A percentile compares a stretch with the other conserved stretches of the same genome.
Conservation (phyloP, 1,140 invertebrate species). For the Trichoplusia ni region DNA sequence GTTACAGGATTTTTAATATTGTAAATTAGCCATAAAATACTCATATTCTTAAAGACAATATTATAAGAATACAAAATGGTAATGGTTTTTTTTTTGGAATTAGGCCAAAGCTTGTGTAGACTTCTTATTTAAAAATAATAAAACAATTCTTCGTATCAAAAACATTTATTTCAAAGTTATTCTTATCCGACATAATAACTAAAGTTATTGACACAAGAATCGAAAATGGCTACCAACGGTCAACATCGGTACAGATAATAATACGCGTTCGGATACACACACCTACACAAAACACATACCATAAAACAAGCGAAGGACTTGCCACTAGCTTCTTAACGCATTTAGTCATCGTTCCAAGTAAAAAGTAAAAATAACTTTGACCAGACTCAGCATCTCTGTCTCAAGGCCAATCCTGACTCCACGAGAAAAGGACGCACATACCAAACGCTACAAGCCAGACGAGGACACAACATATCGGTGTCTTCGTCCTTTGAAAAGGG, state of each 20-base stretch:
- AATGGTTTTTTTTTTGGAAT: no score
- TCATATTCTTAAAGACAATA: no score
- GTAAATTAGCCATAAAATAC: no score
- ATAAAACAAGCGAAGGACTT: constrained; percentile 41
- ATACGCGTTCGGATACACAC: constrained; percentile 28
- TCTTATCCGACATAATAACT: neutral
- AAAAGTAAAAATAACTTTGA: constrained; percentile 79
- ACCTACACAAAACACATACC: constrained; percentile 33
- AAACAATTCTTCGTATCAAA: no score
- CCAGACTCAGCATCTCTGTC: constrained; percentile 72
- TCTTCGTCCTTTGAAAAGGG: constrained; percentile 81
- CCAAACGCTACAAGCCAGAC: constrained; percentile 12
- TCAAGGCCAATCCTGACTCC: constrained; percentile 78
- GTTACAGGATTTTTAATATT: no score
- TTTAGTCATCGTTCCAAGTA: constrained; percentile 77
- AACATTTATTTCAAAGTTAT: neutral
- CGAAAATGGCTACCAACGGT: constrained; percentile 31
- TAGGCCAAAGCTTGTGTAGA: no score
- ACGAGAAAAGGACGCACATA: constrained; percentile 51
- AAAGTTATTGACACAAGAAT: constrained; percentile 5
- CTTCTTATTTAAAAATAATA: no score
- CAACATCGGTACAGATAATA: constrained; percentile 29
- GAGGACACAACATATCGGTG: constrained; percentile 49
- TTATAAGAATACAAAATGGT: no score
- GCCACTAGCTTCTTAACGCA: constrained; percentile 65